phyloP scores from a whole-genome alignment of 1,140 invertebrate species.

The Drosophila nikananu region DNA sequence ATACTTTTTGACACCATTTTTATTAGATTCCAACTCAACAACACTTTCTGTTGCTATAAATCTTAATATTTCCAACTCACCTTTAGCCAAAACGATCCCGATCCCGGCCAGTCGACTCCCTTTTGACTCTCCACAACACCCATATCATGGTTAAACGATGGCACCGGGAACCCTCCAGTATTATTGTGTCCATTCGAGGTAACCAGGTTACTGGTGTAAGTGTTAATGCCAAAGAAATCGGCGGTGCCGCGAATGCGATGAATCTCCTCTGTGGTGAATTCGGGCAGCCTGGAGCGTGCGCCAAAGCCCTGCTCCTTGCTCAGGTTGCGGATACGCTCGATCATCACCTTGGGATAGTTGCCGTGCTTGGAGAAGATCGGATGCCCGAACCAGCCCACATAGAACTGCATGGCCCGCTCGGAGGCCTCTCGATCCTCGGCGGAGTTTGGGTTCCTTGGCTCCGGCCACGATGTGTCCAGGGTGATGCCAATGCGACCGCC shows the following conservation, averaged over 20 bases:
- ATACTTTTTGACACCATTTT: too few species aligned
- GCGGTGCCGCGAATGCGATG: constrained; percentile 87
- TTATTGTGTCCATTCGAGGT: constrained; percentile 84
- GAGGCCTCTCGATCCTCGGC: constrained; percentile 86
- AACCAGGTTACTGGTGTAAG: constrained; percentile 86
- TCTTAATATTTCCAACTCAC: constrained; percentile 69
- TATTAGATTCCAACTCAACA: too few species aligned
- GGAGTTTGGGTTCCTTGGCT: constrained; percentile 86
- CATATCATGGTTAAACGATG: constrained; percentile 86
- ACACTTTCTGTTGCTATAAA: not conserved
- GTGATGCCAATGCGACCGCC: constrained; percentile 89
- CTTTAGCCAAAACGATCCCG: constrained; percentile 86
- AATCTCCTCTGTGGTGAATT: constrained; percentile 88
- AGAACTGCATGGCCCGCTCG: constrained; percentile 86
- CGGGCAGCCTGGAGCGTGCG: constrained; percentile 87
- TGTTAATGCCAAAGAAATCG: constrained; percentile 88
- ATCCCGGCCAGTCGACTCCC: constrained; percentile 85
- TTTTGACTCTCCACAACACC: constrained; percentile 85
- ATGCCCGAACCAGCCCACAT: constrained; percentile 88
- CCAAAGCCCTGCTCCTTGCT: constrained; percentile 87
- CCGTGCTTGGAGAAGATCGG: constrained; percentile 88
- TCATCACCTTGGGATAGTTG: constrained; percentile 88
- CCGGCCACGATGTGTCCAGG: constrained; percentile 88
- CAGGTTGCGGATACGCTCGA: constrained; percentile 86
- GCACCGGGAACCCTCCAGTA: constrained; percentile 83